Evolutionary conservation across 2,797 vertebrate species (phyloP), one percentile per base, ranked within the genome.

Genomic region (Mus spretus): DNA sequence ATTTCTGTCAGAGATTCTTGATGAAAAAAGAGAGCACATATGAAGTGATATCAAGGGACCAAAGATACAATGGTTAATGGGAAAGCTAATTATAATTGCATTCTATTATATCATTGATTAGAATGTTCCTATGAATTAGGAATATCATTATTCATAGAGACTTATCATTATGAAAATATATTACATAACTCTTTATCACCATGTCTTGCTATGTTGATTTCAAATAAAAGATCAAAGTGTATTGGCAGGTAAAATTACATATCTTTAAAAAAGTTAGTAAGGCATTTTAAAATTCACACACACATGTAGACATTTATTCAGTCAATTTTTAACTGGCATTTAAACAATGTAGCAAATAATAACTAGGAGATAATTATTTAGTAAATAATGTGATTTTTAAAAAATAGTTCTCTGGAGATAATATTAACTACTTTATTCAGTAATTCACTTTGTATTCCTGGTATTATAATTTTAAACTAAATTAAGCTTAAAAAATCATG

Each of bases 71-170:
- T 83, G 88, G 90, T 85, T 97, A 97, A 94, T 96, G 82, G 87
- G 67, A 95, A 97, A 89, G 78, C 92, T 96, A 97, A 94, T 97
- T 96, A 96, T 96, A 97, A 97, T 98, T 96, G 86, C 50, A 97
- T 97, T 95, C 67, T 87, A 96, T 97, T 96, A 96, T 82, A 80
- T 4, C 93, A 97, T 96, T 97, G 96, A 97, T 97, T 93, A 92
- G 13, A 94, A 75, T 97, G 83, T 59, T 96, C 50, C 79, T 77
- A 13, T 93, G 92, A 96, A 94, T 97, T 96, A 95, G 94, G 88
- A 92, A 24, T 34, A 89, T 93, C 89, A 94, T 97, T n/a, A 93
- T 92, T 97, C 82, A 96, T 37, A 94, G 53, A 47, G 40, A 53
- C 14, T 83, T 97, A 94, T 91, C 65, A 82, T 94, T 96, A 82